Percentiles rank a stretch among this genome's conserved stretches.
Conservation (phyloP, 2,888 invertebrate genomes). For the Neelides folsomi region DNA sequence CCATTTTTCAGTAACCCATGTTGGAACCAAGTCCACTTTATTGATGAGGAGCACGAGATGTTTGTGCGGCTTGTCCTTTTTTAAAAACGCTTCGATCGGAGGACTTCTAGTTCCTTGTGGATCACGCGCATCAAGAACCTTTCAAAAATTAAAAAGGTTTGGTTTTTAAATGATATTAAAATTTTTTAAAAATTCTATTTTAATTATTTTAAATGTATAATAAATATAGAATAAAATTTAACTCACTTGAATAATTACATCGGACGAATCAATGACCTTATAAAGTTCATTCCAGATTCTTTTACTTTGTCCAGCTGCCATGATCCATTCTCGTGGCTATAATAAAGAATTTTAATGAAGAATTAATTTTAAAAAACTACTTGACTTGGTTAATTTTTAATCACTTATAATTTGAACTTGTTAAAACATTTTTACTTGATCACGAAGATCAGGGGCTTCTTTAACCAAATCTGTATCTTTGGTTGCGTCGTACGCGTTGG, state of each 20-base stretch:
- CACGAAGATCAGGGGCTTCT: constrained; percentile 59
- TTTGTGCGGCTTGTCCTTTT: constrained; percentile 90
- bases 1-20: constrained; percentile 78
- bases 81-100: constrained; percentile 80
- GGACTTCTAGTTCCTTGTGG: constrained; percentile 90
- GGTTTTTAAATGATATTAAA: no score
- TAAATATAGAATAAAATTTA: not conserved
- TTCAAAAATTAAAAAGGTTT: no score
- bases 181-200: no score
- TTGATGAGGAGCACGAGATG: constrained; percentile 94
- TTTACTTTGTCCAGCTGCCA: constrained; percentile 88
- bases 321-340: constrained; percentile 76
- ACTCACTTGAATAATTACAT: constrained; percentile 68
- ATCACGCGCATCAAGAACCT: constrained; percentile 89
- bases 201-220: no score
- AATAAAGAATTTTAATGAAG: no score
- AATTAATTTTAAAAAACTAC: no score
- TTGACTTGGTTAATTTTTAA: no score
- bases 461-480: constrained; percentile 71
- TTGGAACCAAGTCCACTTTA: constrained; percentile 52
- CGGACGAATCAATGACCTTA: constrained; percentile 97
- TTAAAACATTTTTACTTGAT: no score
- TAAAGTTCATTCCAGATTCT: constrained; percentile 98
- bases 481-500: constrained; percentile 57
- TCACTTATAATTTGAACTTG: no score